phyloP scores from a whole-genome alignment of 2,113 vertebrate species.

The Cromileptes altivelis region DNA sequence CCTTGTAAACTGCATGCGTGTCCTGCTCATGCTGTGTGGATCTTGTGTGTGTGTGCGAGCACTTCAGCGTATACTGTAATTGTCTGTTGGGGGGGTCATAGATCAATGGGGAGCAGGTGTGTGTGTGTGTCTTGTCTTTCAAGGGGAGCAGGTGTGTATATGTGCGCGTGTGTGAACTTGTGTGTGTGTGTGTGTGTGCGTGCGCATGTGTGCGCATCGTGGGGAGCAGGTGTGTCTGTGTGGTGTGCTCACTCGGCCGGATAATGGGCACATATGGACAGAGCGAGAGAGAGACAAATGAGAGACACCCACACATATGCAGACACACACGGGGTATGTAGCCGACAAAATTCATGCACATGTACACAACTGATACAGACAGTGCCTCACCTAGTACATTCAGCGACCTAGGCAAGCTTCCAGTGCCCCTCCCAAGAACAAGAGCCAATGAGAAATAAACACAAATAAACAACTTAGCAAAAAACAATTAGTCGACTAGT shows the following conservation, averaged over 20 bases:
- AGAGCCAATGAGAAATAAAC: too few relatives aligned
- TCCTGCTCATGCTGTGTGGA: not conserved
- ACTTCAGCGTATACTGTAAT: slow-evolving; percentile 25
- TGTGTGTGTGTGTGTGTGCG: not conserved
- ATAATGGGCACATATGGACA: slow-evolving; percentile 71
- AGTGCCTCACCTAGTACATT: too few relatives aligned
- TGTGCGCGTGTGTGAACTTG: not conserved
- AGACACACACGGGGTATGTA: slow-evolving; percentile 4
- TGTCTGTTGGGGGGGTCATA: slow-evolving; percentile 35
- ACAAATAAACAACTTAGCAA: too few relatives aligned
- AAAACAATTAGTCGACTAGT: too few relatives aligned
- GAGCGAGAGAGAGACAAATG: slow-evolving; percentile 39
- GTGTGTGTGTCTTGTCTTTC: slow-evolving; percentile 37
- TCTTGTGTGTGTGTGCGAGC: not conserved
- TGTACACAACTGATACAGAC: not conserved
- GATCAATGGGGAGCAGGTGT: slow-evolving; percentile 60
- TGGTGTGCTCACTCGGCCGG: slow-evolving; percentile 54
- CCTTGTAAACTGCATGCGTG: slow-evolving; percentile 28
- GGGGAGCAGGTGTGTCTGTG: slow-evolving; percentile 53
- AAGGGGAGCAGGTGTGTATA: slow-evolving; percentile 34
- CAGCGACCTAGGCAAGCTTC: too few relatives aligned
- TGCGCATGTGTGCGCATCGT: not conserved
- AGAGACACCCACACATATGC: slow-evolving; percentile 21
- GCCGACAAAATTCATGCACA: slow-evolving; percentile 1
- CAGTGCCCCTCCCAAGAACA: too few relatives aligned